A percentile compares a stretch with the other conserved stretches of the same genome.
Evolutionary conservation across 2,113 vertebrate species (phyloP).

Genomic region (Tonatia bakeri): DNA sequence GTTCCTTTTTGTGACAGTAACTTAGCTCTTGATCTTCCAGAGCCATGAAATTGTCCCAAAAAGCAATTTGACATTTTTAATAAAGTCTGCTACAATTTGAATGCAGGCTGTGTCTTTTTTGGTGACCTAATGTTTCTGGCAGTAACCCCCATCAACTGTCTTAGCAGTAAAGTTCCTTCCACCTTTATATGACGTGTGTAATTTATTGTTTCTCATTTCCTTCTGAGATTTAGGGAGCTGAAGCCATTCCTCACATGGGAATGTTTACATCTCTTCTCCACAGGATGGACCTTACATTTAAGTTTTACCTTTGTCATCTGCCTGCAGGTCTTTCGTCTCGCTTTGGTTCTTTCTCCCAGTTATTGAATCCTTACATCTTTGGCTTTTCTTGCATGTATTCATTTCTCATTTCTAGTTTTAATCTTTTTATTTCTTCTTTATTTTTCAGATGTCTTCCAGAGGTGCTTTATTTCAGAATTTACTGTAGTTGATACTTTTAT

Average conservation of each 20-base stretch:
- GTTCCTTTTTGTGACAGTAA: not conserved
- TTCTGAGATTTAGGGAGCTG: not conserved
- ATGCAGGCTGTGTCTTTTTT: not conserved
- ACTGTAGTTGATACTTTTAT: not conserved
- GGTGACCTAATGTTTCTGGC: not conserved
- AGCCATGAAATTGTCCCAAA: not conserved
- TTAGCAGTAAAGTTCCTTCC: not conserved
- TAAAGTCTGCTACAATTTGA: not conserved
- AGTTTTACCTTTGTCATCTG: not conserved
- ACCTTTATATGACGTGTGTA: not conserved
- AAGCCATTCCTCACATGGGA: not conserved
- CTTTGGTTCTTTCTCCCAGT: not conserved
- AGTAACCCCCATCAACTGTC: not conserved
- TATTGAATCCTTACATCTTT: not conserved
- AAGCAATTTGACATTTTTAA: not conserved
- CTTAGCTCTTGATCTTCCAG: not conserved
- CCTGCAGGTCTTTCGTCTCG: not conserved
- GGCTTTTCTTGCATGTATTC: not conserved
- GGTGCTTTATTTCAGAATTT: not conserved
- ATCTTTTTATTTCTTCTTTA: not conserved
- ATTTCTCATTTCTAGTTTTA: not conserved
- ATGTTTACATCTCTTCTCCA: not conserved
- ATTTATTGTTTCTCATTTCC: not conserved
- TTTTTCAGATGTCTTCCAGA: not conserved
- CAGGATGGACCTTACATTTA: not conserved